Base-by-base conservation (phyloP, 2,888 invertebrate species). In the Papilio protenor region DNA sequence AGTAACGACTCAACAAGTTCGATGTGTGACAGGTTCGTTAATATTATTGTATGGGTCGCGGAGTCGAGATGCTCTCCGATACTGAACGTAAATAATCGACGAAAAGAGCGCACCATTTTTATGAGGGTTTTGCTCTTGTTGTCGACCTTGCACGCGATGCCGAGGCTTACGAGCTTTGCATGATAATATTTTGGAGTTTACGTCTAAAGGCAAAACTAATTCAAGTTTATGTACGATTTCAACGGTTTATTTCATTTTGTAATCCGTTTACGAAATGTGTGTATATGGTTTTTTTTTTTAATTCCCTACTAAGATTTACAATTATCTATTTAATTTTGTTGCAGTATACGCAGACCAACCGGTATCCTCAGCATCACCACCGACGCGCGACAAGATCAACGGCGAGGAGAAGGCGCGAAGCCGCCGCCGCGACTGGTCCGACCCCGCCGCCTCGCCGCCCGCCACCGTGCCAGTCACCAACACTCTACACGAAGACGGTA, bases 361-460 rank as follows among this genome's bases (percentile, higher is more conserved):
- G 33, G 96, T 97, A 69, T 97, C 97, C 79, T 97, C 97, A 79
- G 97, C 97, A 57, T 97, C 97, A 5, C 97, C 97, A 71, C 97
- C 97, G 69, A 97, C 97, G 33, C 93, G 97, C 81, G 97, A 97
- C 91, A 97, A 97, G 94, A 95, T 97, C 84, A 96, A 96, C 85
- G 96, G 96, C 55, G 97, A 97, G 84, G 97, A 97, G 90, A 97
- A 97, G 91, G 96, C 96, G 77, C 92, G 96, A 77, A 95, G 93
- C 1, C 89, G 95, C 3, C 92, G 95, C 84, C 87, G 96, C 88
- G 92, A 94, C 86, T 91, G 96, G 92, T 87, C 93, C n/a, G 92
- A 94, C 72, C 87, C 93, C 1, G 84, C 87, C 75, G 83, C 88
- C 23, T 82, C 90, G 10, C 82, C 91, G 18, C 83, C 85, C 14